Evolutionary conservation across 2,888 invertebrate species (phyloP), one percentile per base, ranked within the genome.

Genomic region (Ophion obscuratus): DNA sequence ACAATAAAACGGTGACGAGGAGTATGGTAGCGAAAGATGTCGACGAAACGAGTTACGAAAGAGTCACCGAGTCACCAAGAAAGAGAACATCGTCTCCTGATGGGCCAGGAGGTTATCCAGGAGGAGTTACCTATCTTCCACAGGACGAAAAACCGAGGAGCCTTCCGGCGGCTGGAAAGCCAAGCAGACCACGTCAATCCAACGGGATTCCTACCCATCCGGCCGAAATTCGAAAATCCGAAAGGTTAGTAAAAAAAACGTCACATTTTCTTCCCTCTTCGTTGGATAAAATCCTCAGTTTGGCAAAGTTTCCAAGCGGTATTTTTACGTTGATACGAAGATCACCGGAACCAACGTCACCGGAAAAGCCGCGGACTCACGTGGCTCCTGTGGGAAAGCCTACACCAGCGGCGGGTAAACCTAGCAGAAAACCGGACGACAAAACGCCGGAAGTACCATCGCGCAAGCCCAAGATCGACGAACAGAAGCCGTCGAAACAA

Each of bases 11-110:
- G 91, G 90, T 90, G 90, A 90, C 89, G 88, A 90, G 87, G 88
- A 92, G 91, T 70, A 92, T 92, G 92, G 92, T 92, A 90, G 87
- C 91, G 81, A 90, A 89, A 83, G 91, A 93, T 92, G 92, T 92
- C 87, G 91, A 92, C 84, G 91, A 93, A 59, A 89, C 78, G 77
- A 88, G 88, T 83, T 88, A 91, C 86, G 91, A 92, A 36, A 90
- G 87, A 85, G 88, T 90, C 87, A 83, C 86, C 10, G 89, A 88
- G 57, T 90, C 90, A 31, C 88, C 86, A 73, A 91, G 91, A 75
- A 86, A 86, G 53, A 61, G 73, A 2, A 76, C 82, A 68, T 61
- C 66, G 20, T 89, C 91, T 27, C 90, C 92, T 5, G 93, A 92
- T 11, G 86, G 88, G 5, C 90, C 92, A 5, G 92, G 92, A 40